Conservation (phyloP, 2,797 vertebrate genomes). For the Hyperoplus immaculatus region DNA sequence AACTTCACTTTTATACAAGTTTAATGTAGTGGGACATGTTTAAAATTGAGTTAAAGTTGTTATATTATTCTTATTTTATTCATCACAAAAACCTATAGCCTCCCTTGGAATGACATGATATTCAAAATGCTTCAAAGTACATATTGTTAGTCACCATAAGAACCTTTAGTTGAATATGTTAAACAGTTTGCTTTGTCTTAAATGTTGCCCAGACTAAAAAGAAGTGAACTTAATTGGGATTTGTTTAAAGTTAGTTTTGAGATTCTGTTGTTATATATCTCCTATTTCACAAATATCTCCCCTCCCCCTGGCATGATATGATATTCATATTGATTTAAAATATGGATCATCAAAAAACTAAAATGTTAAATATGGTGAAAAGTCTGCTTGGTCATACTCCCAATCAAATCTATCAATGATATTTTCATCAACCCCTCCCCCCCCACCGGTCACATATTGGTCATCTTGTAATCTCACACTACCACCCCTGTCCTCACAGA, state of each 20-base stretch:
- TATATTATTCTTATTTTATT: background rate
- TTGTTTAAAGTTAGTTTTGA: too few relatives aligned
- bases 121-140: too few relatives aligned
- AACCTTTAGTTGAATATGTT: too few relatives aligned
- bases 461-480: background rate
- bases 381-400: background rate
- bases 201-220: too few relatives aligned
- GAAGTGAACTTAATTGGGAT: too few relatives aligned
- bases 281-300: background rate
- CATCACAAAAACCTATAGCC: background rate
- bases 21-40: background rate
- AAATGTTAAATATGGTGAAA: background rate
- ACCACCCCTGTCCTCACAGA: conserved; percentile 66
- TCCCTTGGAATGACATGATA: too few relatives aligned
- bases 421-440: background rate
- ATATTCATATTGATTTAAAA: background rate
- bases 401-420: background rate
- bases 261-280: too few relatives aligned
- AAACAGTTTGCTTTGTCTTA: too few relatives aligned
- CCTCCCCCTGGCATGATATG: background rate
- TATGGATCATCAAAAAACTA: background rate
- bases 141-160: too few relatives aligned
- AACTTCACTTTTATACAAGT: background rate
- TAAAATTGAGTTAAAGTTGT: conserved; percentile 1
- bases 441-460: background rate